Evolutionary conservation across 2,797 vertebrate species (phyloP), one percentile per base, ranked within the genome.

Genomic region (Hypotaenidia okinawae): DNA sequence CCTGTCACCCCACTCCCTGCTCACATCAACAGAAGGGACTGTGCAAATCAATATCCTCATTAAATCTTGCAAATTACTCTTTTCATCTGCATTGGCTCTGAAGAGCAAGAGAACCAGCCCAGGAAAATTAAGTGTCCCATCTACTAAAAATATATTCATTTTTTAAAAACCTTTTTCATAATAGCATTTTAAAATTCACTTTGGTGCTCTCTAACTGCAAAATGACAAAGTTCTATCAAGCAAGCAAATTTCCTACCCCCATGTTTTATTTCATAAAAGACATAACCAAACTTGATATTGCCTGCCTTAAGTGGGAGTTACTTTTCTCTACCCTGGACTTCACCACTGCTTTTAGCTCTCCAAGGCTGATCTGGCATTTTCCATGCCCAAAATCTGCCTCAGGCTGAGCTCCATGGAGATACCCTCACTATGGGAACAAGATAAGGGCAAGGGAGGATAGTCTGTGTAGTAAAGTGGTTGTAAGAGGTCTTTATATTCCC

Each of bases 41-140:
- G 80, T 79, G 33, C 28, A 66, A 89, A 95, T 80, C 91, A 90
- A 75, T 90, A 94, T 47, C 69, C 61, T 88, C 23, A 61, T 73
- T 64, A 81, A 95, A 72, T n/a, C 85, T 94, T 96, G 81, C 96
- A 33, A 95, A 91, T 83, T 87, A 73, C 96, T 83, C 43, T 80
- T 92, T 89, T 94, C 13, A 80, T 91, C 55, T 88, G 10, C 35
- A 45, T 33, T 80, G 77, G 58, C 70, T 77, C 43, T 64, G 66
- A 67, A 35, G 64, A 95, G 45, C 47, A 73, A 94, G 27, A 3
- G 16, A 79, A 52, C 32, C 75, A 13, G 79, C 90, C 85, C 49
- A 45, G n/a, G 86, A 89, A 88, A 91, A 90, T 75, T 62, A 83
- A 77, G 41, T 27, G 8, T 22, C 35, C 62, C 55, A 59, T 43